Percentiles rank a stretch among this genome's conserved stretches.
phyloP scores from a whole-genome alignment of 2,888 invertebrate species.

The Ptychoptera contaminata region DNA sequence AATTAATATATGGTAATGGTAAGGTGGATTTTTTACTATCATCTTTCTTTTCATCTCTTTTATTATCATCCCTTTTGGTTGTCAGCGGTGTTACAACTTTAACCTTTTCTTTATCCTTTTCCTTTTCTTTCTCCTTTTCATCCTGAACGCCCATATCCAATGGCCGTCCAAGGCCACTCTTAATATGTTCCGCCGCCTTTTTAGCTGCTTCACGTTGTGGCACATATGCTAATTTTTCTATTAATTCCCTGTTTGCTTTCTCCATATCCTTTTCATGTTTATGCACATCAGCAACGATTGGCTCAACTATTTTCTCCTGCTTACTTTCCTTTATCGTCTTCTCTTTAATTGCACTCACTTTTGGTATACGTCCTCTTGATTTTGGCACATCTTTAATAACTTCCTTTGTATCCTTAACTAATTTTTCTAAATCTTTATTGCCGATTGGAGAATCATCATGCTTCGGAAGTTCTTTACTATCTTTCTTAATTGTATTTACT shows the following conservation, averaged over 20 bases:
- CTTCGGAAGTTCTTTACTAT: slow-evolving; percentile 7
- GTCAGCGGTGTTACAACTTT: slow-evolving; percentile 12
- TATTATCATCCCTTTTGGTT: too few relatives aligned
- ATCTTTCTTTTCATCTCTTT: background rate
- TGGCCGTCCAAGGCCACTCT: slow-evolving; percentile 48
- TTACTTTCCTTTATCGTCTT: slow-evolving; percentile 27
- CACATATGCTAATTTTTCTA: slow-evolving; percentile 50
- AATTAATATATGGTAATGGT: slow-evolving; percentile 14
- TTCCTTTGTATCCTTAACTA: slow-evolving; percentile 6
- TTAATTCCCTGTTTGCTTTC: slow-evolving; percentile 22
- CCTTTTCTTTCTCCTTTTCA: slow-evolving; percentile 19
- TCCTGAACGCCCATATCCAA: slow-evolving; percentile 14
- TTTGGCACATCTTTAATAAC: slow-evolving; percentile 4
- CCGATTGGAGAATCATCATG: slow-evolving; percentile 23
- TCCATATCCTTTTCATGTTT: slow-evolving; percentile 19
- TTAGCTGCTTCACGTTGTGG: slow-evolving; percentile 83
- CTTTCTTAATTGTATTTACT: slow-evolving; percentile 20
- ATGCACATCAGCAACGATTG: slow-evolving; percentile 13
- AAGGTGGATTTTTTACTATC: background rate
- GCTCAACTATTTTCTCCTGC: slow-evolving; percentile 30
- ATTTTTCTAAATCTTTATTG: slow-evolving; percentile 1
- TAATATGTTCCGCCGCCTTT: slow-evolving; percentile 80
- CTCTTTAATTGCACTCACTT: slow-evolving; percentile 3
- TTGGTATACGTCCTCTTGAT: slow-evolving; percentile 1
- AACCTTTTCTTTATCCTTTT: slow-evolving; percentile 24